Conservation (phyloP, 2,797 vertebrate species). For the Acanthurus tractus region DNA sequence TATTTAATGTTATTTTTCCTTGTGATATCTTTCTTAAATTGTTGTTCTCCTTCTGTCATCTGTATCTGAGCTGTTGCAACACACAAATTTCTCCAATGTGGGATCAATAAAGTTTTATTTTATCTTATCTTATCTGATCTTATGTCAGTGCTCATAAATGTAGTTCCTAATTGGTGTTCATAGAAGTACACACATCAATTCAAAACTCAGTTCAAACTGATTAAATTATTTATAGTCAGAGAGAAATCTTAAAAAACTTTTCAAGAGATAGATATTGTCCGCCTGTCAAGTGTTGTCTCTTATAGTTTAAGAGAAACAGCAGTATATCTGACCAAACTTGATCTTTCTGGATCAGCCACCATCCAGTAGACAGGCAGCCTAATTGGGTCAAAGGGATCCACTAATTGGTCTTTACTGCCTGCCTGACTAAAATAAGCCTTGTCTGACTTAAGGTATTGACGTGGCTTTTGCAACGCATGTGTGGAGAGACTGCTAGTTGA, state of each 20-base stretch:
- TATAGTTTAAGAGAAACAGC: neutral
- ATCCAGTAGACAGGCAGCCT: conserved; percentile 29
- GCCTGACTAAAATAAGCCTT: conserved; percentile 69
- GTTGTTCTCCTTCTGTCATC: too few relatives aligned
- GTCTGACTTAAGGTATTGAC: conserved; percentile 59
- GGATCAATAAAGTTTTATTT: too few relatives aligned
- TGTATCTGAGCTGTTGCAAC: too few relatives aligned
- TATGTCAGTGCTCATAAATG: neutral
- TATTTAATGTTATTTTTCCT: neutral
- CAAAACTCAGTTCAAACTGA: neutral
- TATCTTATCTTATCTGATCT: too few relatives aligned
- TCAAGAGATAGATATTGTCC: neutral
- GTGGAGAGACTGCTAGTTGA: conserved; percentile 1
- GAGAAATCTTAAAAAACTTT: neutral
- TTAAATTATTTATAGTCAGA: neutral
- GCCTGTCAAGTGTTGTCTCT: neutral
- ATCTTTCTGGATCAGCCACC: conserved; percentile 26
- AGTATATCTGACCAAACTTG: conserved; percentile 14
- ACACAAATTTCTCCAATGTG: too few relatives aligned
- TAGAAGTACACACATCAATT: too few relatives aligned
- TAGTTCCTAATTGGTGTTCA: neutral
- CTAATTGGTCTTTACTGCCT: conserved; percentile 78
- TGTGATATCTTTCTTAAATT: too few relatives aligned
- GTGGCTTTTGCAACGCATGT: conserved; percentile 31
- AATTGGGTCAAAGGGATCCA: conserved; percentile 77